phyloP scores from a whole-genome alignment of 2,113 vertebrate species.

The Rostratula benghalensis region DNA sequence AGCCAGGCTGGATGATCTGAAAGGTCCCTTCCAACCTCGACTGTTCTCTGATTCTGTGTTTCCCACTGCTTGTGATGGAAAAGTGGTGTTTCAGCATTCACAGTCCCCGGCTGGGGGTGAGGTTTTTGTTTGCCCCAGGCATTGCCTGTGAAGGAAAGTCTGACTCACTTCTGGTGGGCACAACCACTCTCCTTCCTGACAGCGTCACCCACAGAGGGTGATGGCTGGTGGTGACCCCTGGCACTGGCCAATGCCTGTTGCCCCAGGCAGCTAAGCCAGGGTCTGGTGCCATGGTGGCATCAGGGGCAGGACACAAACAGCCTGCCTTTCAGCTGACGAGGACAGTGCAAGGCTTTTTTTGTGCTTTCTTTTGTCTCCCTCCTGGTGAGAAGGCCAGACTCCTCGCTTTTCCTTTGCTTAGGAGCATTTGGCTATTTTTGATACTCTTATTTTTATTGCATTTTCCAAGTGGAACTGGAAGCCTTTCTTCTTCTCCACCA shows the following conservation, averaged over 20 bases:
- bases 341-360: not conserved
- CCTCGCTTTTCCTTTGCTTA: not conserved
- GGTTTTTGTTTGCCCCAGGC: not conserved
- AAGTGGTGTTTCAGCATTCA: not conserved
- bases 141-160: no score
- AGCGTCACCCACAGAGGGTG: not conserved
- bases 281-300: not conserved
- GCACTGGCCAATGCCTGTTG: fast-evolving
- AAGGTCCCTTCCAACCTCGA: no score
- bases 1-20: no score
- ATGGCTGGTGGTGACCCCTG: fast-evolving
- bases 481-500: not conserved
- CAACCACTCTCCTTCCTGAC: not conserved
- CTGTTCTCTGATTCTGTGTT: not conserved
- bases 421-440: not conserved
- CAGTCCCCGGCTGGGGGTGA: not conserved
- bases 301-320: not conserved
- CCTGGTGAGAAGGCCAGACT: not conserved
- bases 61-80: not conserved
- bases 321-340: not conserved
- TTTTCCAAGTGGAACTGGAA: not conserved
- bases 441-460: not conserved
- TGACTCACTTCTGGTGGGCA: not conserved
- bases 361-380: not conserved
- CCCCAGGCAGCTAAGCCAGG: not conserved